phyloP scores from a whole-genome alignment of 35 echinoderm and acorn worm species.

The Diadema setosum region DNA sequence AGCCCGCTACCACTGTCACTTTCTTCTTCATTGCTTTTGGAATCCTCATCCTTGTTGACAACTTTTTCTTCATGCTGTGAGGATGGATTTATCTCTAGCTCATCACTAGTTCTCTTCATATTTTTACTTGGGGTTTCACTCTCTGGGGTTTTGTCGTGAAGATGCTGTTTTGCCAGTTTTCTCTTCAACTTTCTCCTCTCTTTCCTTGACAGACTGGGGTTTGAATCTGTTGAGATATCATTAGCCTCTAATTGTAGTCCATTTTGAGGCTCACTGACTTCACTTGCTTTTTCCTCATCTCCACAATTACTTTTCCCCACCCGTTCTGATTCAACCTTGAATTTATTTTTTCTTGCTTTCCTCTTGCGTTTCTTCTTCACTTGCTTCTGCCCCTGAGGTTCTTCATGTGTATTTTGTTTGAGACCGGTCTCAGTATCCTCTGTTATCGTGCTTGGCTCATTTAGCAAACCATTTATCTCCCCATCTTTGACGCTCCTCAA shows the following conservation, averaged over 20 bases:
- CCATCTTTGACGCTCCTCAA: neutral
- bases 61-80: neutral
- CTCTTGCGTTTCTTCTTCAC: conserved; percentile 68
- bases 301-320: neutral
- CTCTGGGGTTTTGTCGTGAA: neutral
- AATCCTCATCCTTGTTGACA: neutral
- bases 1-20: neutral
- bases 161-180: neutral
- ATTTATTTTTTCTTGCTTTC: conserved; percentile 79
- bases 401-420: too few relatives aligned
- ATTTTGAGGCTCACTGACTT: neutral
- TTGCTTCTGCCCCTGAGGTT: too few relatives aligned
- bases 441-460: neutral
- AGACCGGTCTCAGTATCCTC: neutral
- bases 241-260: neutral
- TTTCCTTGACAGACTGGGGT: neutral
- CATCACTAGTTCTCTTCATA: neutral
- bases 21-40: neutral
- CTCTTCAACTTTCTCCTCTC: neutral
- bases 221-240: neutral
- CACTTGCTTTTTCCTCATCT: neutral
- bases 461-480: neutral
- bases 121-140: too few relatives aligned
- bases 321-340: neutral
- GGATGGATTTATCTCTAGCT: neutral